Conservation (phyloP, 2,113 vertebrate species). For the Elanus axillaris region DNA sequence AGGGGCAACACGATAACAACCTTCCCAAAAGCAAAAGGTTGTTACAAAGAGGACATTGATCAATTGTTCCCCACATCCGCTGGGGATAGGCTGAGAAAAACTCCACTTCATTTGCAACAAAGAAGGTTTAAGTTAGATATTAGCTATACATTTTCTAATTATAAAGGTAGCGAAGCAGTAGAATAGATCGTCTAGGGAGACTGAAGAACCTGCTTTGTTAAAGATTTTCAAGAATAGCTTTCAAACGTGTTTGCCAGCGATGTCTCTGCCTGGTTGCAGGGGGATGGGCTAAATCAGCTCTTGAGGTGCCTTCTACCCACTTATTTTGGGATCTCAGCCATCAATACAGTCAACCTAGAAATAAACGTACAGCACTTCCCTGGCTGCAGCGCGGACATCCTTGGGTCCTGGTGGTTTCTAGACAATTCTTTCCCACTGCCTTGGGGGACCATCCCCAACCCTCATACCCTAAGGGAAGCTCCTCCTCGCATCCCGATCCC, state of each 20-base stretch:
- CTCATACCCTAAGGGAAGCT: neutral
- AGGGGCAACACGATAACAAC: conserved; percentile 25
- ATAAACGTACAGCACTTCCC: neutral
- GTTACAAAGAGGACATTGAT: conserved; percentile 41
- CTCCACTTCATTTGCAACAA: conserved; percentile 48
- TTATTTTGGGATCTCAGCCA: conserved; percentile 34
- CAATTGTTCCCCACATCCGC: conserved; percentile 25
- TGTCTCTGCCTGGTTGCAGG: conserved; percentile 4
- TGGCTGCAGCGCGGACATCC: neutral
- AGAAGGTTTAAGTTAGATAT: conserved; percentile 56
- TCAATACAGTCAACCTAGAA: neutral
- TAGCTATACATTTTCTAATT: conserved; percentile 63
- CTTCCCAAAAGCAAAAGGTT: conserved; percentile 41
- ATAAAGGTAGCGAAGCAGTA: conserved; percentile 39
- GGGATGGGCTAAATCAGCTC: conserved; percentile 25
- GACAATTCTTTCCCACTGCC: neutral
- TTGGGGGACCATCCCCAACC: neutral
- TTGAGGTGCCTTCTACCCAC: conserved; percentile 39
- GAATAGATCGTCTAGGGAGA: conserved; percentile 47
- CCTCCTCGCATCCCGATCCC: neutral
- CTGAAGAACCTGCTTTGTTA: conserved; percentile 52
- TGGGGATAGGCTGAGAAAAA: conserved; percentile 41
- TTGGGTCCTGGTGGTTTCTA: neutral
- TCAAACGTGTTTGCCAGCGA: neutral
- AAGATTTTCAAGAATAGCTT: conserved; percentile 55